Evolutionary conservation across 37 sponge, comb jelly and placozoan species (phyloP).

Genomic region (Tethya wilhelma): DNA sequence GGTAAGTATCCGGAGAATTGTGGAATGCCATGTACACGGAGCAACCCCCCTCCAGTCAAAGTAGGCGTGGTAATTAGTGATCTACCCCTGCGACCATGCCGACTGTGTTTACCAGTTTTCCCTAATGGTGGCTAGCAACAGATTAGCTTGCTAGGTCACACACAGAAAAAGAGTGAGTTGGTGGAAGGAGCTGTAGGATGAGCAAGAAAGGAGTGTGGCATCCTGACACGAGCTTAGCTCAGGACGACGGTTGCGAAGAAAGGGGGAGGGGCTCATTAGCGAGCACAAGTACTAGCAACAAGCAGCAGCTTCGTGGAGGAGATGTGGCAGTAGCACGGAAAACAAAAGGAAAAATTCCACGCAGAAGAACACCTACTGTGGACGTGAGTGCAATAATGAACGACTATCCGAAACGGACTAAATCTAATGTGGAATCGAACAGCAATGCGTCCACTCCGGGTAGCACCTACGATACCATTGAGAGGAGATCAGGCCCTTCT

Average conservation of each 20-base stretch:
- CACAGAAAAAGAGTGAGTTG: no score
- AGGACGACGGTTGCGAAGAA: slow-evolving; percentile 19
- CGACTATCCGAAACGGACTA: not conserved
- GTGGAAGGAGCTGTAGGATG: no score
- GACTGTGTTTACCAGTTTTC: no score
- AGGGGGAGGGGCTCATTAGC: slow-evolving; percentile 23
- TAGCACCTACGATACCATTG: slow-evolving; percentile 7
- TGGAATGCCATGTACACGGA: no score
- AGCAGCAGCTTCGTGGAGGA: not conserved
- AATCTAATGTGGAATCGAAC: not conserved
- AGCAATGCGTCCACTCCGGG: not conserved
- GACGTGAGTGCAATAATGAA: not conserved
- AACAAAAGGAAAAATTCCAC: slow-evolving; percentile 15
- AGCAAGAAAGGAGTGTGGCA: slow-evolving; percentile 15
- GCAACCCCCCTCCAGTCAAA: no score
- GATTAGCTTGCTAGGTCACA: no score
- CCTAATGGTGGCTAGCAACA: no score
- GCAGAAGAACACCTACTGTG: slow-evolving; percentile 49
- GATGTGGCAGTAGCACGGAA: not conserved
- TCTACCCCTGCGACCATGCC: no score
- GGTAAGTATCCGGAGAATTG: no score
- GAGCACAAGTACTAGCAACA: not conserved
- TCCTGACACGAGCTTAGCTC: slow-evolving; percentile 22
- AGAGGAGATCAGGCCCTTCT: not conserved
- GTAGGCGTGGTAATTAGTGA: no score